Conservation (phyloP, 2,888 invertebrate species). For the Diaphora mendica region DNA sequence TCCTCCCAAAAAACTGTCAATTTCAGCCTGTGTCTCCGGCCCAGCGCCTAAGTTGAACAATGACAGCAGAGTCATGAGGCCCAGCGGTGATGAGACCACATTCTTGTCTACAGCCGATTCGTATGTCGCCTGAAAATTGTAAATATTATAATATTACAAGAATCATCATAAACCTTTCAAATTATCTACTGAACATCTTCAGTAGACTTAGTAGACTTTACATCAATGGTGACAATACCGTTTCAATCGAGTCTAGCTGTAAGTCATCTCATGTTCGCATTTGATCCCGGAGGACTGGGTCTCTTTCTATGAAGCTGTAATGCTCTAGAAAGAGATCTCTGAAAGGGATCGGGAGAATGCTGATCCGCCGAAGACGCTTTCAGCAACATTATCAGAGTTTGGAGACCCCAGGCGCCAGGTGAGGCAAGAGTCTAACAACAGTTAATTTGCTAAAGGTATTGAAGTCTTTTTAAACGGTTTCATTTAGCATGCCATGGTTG, state of each 20-base stretch:
- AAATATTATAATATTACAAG: neutral
- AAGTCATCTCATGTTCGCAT: too few relatives aligned
- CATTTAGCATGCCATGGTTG: too few relatives aligned
- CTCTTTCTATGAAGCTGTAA: too few relatives aligned
- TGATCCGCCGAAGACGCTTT: too few relatives aligned
- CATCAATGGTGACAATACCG: neutral
- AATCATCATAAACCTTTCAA: neutral
- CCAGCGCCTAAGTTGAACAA: slow-evolving; percentile 58
- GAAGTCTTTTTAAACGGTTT: too few relatives aligned
- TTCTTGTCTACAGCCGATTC: slow-evolving; percentile 56
- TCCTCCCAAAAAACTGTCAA: slow-evolving; percentile 53
- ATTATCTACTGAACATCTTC: neutral
- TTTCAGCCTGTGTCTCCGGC: slow-evolving; percentile 45
- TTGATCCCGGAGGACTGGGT: too few relatives aligned
- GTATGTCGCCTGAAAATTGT: slow-evolving; percentile 56
- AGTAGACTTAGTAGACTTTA: too few relatives aligned
- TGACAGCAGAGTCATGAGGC: slow-evolving; percentile 59
- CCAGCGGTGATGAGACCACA: slow-evolving; percentile 64
- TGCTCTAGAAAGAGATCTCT: too few relatives aligned
- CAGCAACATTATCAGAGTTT: too few relatives aligned
- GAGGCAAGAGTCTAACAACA: neutral
- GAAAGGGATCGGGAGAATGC: too few relatives aligned
- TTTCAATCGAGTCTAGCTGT: neutral
- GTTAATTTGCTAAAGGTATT: neutral
- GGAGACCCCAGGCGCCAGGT: neutral